These are phyloP conservation scores for Tenthredo livida DNA, from an alignment of 2,888 invertebrate genomes.

Conservation along the genomic window DNA sequence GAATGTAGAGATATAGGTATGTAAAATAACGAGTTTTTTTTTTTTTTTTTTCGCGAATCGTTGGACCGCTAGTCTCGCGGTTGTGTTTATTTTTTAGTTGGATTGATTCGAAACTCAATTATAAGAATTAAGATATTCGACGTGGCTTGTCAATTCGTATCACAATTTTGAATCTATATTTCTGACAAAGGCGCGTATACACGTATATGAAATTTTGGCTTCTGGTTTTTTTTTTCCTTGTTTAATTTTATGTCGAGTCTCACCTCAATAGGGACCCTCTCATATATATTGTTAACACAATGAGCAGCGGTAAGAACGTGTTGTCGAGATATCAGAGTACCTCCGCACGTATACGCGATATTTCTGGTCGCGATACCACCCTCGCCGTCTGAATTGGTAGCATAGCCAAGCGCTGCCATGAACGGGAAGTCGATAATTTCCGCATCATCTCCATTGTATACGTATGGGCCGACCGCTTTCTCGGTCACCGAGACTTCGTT, in stretches of 20 bases:
- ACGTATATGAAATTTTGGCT: not conserved
- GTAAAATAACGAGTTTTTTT: constrained; percentile 23
- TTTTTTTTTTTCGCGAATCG: not conserved
- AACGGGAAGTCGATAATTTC: constrained; percentile 69
- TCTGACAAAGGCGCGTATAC: not conserved
- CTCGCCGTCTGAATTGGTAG: not conserved
- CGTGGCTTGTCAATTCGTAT: not conserved
- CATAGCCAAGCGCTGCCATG: constrained; percentile 71
- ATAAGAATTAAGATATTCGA: not conserved
- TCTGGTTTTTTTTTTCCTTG: not conserved
- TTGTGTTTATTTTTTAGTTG: not conserved
- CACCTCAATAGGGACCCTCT: constrained; percentile 68
- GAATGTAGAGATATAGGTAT: not conserved
- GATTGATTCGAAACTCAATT: not conserved
- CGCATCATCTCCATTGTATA: constrained; percentile 65
- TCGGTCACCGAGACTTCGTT: constrained; percentile 60
- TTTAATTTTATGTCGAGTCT: not conserved
- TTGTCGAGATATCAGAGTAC: constrained; percentile 69
- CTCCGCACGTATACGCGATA: constrained; percentile 70
- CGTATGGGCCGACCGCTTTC: constrained; percentile 59
- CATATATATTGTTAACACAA: constrained; percentile 69
- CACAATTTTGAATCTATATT: not conserved
- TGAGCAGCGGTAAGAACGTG: constrained; percentile 74
- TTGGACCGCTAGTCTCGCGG: not conserved
- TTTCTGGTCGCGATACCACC: constrained; percentile 47